A percentile compares a stretch with the other conserved stretches of the same genome.
Conservation (phyloP, 2,113 vertebrate species). For the Melospiza melodia region DNA sequence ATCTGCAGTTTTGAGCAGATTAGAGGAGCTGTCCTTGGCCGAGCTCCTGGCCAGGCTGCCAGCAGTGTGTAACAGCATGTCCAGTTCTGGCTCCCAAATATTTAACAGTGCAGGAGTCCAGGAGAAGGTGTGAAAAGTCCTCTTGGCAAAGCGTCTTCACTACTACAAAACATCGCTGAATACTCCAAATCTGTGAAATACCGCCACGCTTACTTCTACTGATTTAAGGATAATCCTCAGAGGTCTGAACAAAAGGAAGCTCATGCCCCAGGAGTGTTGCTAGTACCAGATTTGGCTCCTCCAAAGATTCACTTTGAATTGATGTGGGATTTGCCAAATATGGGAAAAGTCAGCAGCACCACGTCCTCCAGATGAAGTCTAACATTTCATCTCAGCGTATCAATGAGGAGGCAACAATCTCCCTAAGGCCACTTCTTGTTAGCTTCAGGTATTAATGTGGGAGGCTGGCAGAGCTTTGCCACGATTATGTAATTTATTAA, state of each 20-base stretch:
- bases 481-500: constrained; percentile 32
- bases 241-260: not conserved
- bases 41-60: not conserved
- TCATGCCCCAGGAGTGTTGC: not conserved
- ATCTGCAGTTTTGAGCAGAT: constrained; percentile 11
- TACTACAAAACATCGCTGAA: not conserved
- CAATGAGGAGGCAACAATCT: not conserved
- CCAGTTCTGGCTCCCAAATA: constrained; percentile 22
- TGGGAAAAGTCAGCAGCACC: not conserved
- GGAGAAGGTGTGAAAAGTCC: constrained; percentile 20
- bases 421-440: not conserved
- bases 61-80: not conserved
- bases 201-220: fast-evolving
- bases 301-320: not conserved
- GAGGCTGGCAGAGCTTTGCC: constrained; percentile 5
- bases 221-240: not conserved
- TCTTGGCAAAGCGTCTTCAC: not conserved
- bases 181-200: not conserved
- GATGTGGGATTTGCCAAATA: not conserved
- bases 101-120: constrained; percentile 19
- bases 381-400: not conserved
- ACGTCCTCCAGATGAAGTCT: not conserved
- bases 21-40: constrained; percentile 42
- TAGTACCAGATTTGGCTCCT: not conserved
- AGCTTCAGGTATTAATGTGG: not conserved